These are phyloP conservation scores for Heliothis subflexa DNA, from an alignment of 1,140 invertebrate genomes.

Conservation along the genomic window DNA sequence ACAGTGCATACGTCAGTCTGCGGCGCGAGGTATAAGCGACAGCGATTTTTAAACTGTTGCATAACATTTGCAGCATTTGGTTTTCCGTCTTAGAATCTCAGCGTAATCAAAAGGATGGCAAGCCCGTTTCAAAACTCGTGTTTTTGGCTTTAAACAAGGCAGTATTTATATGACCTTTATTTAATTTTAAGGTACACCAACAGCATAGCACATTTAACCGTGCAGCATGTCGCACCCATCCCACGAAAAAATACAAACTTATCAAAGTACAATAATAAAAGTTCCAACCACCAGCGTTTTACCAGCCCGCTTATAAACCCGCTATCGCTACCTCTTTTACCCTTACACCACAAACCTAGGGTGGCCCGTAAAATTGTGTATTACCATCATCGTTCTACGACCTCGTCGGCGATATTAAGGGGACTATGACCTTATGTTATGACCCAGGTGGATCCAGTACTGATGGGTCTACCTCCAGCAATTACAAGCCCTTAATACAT, in stretches of 20 bases:
- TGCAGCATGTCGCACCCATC: too few species aligned
- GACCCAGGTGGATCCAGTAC: slow-evolving; percentile 58
- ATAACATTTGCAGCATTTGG: not conserved
- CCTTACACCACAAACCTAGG: slow-evolving; percentile 52
- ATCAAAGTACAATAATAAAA: too few species aligned
- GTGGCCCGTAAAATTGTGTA: slow-evolving; percentile 77
- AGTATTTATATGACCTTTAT: too few species aligned
- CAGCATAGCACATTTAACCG: too few species aligned
- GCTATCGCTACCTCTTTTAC: slow-evolving; percentile 40
- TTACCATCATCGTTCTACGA: slow-evolving; percentile 75
- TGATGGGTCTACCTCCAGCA: slow-evolving; percentile 40
- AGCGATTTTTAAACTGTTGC: slow-evolving; percentile 9
- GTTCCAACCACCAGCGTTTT: too few species aligned
- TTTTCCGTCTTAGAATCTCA: too few species aligned
- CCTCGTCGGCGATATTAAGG: slow-evolving; percentile 69
- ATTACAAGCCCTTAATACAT: slow-evolving; percentile 24
- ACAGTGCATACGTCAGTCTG: slow-evolving; percentile 62
- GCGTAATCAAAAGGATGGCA: too few species aligned
- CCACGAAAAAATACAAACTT: too few species aligned
- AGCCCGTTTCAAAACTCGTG: too few species aligned
- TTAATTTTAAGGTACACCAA: too few species aligned
- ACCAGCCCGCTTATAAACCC: not conserved
- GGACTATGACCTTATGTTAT: slow-evolving; percentile 68
- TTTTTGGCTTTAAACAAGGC: too few species aligned
- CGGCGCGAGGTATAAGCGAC: slow-evolving; percentile 52